Conservation (phyloP, 2,888 invertebrate genomes). For the Nebria salina region DNA sequence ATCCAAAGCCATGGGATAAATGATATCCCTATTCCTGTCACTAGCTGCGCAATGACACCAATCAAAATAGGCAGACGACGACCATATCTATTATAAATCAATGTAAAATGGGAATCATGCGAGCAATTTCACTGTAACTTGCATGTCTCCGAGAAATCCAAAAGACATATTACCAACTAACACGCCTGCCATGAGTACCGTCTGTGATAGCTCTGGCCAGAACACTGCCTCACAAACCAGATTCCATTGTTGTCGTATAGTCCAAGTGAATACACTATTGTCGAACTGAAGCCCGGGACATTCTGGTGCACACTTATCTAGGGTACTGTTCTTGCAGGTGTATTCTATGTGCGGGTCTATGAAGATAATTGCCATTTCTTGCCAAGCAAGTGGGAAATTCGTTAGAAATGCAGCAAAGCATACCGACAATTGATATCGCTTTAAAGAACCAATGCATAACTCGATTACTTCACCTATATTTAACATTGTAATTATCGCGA, state of each 20-base stretch:
- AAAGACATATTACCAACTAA: slow-evolving; percentile 71
- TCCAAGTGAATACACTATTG: slow-evolving; percentile 67
- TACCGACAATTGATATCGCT: slow-evolving; percentile 78
- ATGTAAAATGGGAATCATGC: not conserved
- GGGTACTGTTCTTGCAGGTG: slow-evolving; percentile 60
- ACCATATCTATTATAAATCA: slow-evolving; percentile 61
- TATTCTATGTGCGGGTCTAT: slow-evolving; percentile 74
- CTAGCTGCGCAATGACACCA: slow-evolving; percentile 67
- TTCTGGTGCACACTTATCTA: slow-evolving; percentile 66
- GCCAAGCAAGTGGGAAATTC: slow-evolving; percentile 84
- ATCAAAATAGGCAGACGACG: slow-evolving; percentile 70
- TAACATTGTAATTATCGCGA: not conserved
- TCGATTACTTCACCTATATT: slow-evolving; percentile 69
- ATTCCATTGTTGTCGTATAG: slow-evolving; percentile 70
- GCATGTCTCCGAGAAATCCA: slow-evolving; percentile 76
- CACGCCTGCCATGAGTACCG: slow-evolving; percentile 68
- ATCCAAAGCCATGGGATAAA: slow-evolving; percentile 68
- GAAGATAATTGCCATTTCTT: slow-evolving; percentile 81
- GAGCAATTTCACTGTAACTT: not conserved
- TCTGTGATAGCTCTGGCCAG: slow-evolving; percentile 67
- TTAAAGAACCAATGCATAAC: slow-evolving; percentile 75
- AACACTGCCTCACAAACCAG: slow-evolving; percentile 68
- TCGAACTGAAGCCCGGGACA: slow-evolving; percentile 71
- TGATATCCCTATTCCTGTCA: slow-evolving; percentile 67
- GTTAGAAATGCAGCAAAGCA: slow-evolving; percentile 74